These are phyloP conservation scores for Globia sparganii DNA, from an alignment of 2,888 invertebrate genomes.

Conservation along the genomic window DNA sequence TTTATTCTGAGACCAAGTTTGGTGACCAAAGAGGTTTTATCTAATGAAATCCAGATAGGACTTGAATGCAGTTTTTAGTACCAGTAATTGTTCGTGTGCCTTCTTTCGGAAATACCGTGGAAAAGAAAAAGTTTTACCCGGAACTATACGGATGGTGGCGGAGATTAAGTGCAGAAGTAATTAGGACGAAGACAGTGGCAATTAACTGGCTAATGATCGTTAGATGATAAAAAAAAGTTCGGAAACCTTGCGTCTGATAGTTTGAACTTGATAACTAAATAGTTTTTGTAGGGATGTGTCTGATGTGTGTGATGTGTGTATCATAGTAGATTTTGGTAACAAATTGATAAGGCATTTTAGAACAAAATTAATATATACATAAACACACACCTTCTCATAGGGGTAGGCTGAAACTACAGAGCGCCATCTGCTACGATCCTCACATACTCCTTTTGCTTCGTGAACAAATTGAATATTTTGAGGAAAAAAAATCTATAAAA, in stretches of 20 bases:
- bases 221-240: slow-evolving; percentile 59
- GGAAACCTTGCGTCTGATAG: slow-evolving; percentile 43
- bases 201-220: slow-evolving; percentile 59
- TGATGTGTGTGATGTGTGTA: neutral
- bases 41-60: neutral
- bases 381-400: neutral
- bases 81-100: slow-evolving; percentile 10
- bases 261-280: slow-evolving; percentile 13
- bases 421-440: neutral
- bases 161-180: slow-evolving; percentile 60
- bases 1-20: neutral
- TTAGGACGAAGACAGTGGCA: slow-evolving; percentile 56
- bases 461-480: neutral
- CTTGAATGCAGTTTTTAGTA: slow-evolving; percentile 16
- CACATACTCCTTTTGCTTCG: neutral
- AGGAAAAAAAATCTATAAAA: neutral
- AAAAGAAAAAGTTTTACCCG: slow-evolving; percentile 45
- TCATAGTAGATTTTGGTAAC: neutral
- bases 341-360: neutral
- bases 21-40: neutral
- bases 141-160: slow-evolving; percentile 37
- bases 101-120: slow-evolving; percentile 12
- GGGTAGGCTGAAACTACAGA: neutral
- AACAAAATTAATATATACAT: neutral
- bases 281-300: neutral